These are phyloP conservation scores for Hylomyscus alleni DNA, from an alignment of 2,797 vertebrate genomes.

Conservation along the genomic window DNA sequence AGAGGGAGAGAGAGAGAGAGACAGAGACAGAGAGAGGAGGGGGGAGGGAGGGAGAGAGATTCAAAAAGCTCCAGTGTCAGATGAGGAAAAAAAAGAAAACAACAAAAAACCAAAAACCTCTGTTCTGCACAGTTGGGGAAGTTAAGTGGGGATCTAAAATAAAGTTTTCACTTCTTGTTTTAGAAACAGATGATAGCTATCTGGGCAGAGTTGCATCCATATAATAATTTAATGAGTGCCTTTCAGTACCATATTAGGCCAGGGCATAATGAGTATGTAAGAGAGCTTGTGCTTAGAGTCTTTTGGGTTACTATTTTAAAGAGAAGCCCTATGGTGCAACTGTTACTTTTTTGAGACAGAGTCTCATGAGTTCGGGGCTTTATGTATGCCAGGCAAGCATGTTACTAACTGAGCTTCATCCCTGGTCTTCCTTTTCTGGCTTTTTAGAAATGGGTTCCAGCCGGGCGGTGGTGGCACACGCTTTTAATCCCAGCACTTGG, in stretches of 20 bases:
- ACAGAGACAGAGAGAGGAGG: no score
- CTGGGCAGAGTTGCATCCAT: constrained; percentile 15
- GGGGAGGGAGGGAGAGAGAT: neutral
- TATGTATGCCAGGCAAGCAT: neutral
- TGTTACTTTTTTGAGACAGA: neutral
- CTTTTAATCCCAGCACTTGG: no score
- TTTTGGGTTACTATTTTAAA: neutral
- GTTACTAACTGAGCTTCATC: neutral
- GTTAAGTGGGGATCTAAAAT: constrained; percentile 42
- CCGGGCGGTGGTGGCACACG: no score
- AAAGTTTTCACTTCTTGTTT: constrained; percentile 64
- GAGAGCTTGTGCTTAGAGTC: neutral
- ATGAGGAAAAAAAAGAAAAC: neutral
- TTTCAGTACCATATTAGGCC: constrained; percentile 2
- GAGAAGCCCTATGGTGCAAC: neutral
- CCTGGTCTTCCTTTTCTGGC: neutral
- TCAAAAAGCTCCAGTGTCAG: constrained; percentile 40
- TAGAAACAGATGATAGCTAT: neutral
- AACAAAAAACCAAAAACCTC: neutral
- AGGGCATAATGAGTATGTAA: neutral
- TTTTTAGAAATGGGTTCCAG: neutral
- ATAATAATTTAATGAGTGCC: neutral
- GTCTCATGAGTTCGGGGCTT: neutral
- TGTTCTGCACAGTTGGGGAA: constrained; percentile 21
- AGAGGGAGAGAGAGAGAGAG: neutral